Base-by-base conservation (phyloP, 1,140 invertebrate genomes). In the Sipha flava region DNA sequence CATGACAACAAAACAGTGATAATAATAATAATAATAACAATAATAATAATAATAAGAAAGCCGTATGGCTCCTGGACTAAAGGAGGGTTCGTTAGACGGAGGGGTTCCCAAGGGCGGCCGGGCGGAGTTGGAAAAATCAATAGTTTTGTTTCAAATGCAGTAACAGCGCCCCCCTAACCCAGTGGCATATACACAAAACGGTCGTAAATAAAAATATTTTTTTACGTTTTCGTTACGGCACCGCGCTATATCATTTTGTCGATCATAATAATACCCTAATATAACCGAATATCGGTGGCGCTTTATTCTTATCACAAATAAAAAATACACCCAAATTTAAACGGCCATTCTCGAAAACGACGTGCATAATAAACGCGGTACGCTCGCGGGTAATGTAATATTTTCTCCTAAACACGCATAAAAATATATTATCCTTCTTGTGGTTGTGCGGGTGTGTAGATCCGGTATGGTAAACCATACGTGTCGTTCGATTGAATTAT, bases 131-230 rank as follows among this genome's bases (percentile, higher is more conserved):
- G 9, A 54, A 77, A 77, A 77, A 77, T 77, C 73, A 77, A 77
- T 77, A 77, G 73, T 77, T 59, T 77, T 77, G 73, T 59, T 77
- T 59, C 73, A 31, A 59, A 59, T 77, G 52, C 21, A 57, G 73
- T 75, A 75, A 37, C 72, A 75, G 72, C 72, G 72, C 73, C 73
- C 73, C 73, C 73, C 73, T 57, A 77, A 77, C 73, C 73, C 26
- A 77, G 73, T 77, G 73, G 73, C 73, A 59, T 29, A 37, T 59
- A 77, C 73, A 29, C 23, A 59, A 40, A 59, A 59, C 37, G 23
- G 47, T 54, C 23, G 31, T 54, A 54, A 73, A 26, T 43, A 43
- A 43, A 43, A 68, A 26, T 68, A 45, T 45, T 68, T 45, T 21
- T 29, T 29, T 45, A n/a, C n/a, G n/a, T 68, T 12, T 12, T 40